These are phyloP conservation scores for Pithys albifrons DNA, from an alignment of 2,113 vertebrate species.

Conservation along the genomic window DNA sequence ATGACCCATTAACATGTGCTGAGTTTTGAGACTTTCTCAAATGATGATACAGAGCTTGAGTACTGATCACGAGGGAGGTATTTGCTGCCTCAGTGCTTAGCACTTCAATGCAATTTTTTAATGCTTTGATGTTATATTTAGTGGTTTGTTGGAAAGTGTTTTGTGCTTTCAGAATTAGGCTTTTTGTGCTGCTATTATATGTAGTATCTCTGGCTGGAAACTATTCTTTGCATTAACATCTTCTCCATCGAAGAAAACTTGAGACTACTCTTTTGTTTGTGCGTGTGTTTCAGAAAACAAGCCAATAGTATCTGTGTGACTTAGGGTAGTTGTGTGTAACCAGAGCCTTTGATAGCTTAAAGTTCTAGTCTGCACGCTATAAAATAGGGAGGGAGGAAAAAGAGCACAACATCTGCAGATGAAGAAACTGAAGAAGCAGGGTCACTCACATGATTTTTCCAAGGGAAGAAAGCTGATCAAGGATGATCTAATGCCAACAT, in stretches of 20 bases:
- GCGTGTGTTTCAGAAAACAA: background rate
- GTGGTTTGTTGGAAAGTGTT: background rate
- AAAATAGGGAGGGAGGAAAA: background rate
- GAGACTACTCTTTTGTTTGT: background rate
- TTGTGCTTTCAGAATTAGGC: background rate
- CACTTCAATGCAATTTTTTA: background rate
- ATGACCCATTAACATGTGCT: constrained; percentile 28
- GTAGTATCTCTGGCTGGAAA: background rate
- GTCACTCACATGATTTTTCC: background rate
- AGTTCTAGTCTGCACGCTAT: background rate
- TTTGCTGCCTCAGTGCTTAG: background rate
- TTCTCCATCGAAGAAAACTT: background rate
- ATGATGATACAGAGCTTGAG: background rate
- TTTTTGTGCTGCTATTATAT: background rate
- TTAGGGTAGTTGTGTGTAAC: background rate
- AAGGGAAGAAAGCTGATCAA: background rate
- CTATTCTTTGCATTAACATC: background rate
- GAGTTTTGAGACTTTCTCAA: constrained; percentile 30
- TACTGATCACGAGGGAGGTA: background rate
- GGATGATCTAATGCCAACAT: background rate
- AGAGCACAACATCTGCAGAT: background rate
- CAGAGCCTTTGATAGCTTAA: background rate
- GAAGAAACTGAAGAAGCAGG: background rate
- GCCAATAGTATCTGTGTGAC: background rate
- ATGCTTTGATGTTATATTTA: background rate